Evolutionary conservation across 2,113 vertebrate genomes (phyloP).

Genomic region (Sarotherodon lohbergeri): DNA sequence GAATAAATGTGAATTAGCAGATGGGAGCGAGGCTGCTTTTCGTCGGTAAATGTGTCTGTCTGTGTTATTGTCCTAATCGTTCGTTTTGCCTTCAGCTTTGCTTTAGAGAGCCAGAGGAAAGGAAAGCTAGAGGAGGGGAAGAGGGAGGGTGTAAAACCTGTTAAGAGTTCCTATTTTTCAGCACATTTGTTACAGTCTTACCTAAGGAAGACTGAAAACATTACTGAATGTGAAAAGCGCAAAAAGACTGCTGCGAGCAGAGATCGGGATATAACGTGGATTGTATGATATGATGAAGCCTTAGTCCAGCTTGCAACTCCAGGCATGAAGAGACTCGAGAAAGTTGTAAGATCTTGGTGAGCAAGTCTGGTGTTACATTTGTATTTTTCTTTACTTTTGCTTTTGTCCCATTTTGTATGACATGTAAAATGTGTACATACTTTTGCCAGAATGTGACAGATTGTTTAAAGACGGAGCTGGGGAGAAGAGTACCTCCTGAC

Average conservation of each 20-base stretch:
- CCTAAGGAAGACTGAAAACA: background rate
- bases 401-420: conserved; percentile 2
- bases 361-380: conserved; percentile 37
- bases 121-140: background rate
- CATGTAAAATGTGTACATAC: conserved; percentile 58
- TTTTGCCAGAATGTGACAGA: conserved; percentile 49
- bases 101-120: background rate
- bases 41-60: conserved; percentile 26
- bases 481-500: conserved; percentile 23
- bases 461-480: conserved; percentile 24
- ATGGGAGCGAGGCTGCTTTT: conserved; percentile 27
- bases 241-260: background rate
- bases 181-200: background rate
- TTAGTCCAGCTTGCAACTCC: conserved; percentile 38
- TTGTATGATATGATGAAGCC: conserved; percentile 38
- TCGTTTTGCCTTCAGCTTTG: conserved; percentile 40
- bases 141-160: background rate
- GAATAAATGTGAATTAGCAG: background rate
- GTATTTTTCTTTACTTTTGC: background rate
- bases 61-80: conserved; percentile 40
- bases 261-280: background rate
- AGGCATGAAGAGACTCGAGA: conserved; percentile 27
- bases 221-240: background rate
- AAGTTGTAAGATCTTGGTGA: conserved; percentile 25
- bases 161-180: background rate